Evolutionary conservation across 2,797 vertebrate genomes (phyloP), one percentile per base, ranked within the genome.

Genomic region (Danio kyathit): DNA sequence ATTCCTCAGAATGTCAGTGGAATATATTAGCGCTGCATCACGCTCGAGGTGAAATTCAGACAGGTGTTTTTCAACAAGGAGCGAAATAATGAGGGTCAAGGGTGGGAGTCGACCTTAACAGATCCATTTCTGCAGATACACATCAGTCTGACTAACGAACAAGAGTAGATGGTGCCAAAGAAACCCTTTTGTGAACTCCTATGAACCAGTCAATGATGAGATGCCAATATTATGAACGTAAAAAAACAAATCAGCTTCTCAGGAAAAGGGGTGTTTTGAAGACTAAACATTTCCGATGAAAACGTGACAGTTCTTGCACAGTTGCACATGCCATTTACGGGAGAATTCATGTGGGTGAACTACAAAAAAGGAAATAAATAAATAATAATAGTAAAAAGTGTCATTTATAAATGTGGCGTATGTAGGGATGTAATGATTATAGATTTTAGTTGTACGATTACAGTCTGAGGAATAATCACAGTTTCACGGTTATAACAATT

Each of bases 1-100:
- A 89, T 84, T 86, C 82, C 60, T 83, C 75, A 83, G 89, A 89
- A 88, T 87, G 90, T 88, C 89, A 87, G 86, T 40, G 72, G 89
- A 91, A 91, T 90, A 89, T 82, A 92, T 90, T 90, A 91, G 57
- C 60, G n/a, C 70, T 70, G 44, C 70, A 43, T 73, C 70, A 10
- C 43, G 40, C 40, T 7, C 13, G 5, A 41, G 56, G n/a, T n/a
- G 61, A 78, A 77, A 40, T 83, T 74, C 72, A 86, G 74, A 82
- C 76, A 83, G 77, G 57, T 78, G 40, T 71, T 82, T 80, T 76
- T 82, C 79, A 86, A 59, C 43, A 57, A 82, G 74, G 78, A 44
- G 56, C 40, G 6, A 84, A 14, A 81, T 43, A 57, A 67, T 21
- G 38, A 51, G 40, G 38, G 43, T 71, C 29, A 71, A 67, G 21